Base-by-base conservation (phyloP, 2,113 vertebrate genomes). In the Acinonyx jubatus region DNA sequence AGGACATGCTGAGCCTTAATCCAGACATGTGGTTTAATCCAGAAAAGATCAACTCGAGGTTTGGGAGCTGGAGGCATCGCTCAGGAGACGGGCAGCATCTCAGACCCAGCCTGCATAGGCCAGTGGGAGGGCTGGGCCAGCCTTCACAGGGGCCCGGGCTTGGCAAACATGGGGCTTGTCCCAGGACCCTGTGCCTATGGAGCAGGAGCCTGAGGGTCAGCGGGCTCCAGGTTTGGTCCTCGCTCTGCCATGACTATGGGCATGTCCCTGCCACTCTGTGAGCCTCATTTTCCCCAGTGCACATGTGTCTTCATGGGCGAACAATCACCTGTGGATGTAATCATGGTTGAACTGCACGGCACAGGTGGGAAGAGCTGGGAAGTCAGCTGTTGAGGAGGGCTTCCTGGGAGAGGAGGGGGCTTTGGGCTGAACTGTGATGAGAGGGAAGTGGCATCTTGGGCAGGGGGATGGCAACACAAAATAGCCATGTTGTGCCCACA, bases 11-110 rank as follows among this genome's bases (percentile, higher is more conserved):
- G 97, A 98, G 92, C 96, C 81, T 85, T 93, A 93, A 94, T 98
- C 97, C 96, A 96, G 97, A 98, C 96, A 91, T 74, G 25, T 87
- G 96, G 89, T 96, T 98, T 98, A 98, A 98, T 98, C 98, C 95
- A 6, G 65, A 97, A 97, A 91, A 81, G 97, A 98, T 98, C 96
- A 97, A 95, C 87, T 91, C 85, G 94, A 98, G 97, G 95, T 98
- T 98, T 98, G 98, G 95, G 94, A 98, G 82, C 94, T 0, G 10
- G 63, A 57, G 2, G 65, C 94, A 96, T 99, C 61, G 73, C 98
- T 98, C 95, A 41, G 98, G 99, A 98, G 97, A 99, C 97, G 0
- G 31, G 66, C 36, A 29, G 65, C 78, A 52, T 52, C 65, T 52
- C 0, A 12, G 63, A 71, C 52, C 36, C 11, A 5, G 52, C 4